These are phyloP conservation scores for Rhynchophorus ferrugineus DNA, from an alignment of 1,140 invertebrate genomes.

Conservation along the genomic window DNA sequence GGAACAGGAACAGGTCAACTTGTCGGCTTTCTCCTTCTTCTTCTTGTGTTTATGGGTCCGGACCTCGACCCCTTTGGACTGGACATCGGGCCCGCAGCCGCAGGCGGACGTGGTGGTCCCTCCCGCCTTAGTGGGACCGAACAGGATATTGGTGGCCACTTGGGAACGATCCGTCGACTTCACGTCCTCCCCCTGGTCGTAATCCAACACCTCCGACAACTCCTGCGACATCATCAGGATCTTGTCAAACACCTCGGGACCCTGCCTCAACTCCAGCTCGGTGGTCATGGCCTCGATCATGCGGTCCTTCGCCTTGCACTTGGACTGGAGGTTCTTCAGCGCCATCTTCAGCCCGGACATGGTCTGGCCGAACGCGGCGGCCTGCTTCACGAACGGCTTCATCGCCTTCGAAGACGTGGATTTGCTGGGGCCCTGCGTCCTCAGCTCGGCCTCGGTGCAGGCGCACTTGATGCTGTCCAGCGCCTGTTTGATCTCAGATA, in stretches of 20 bases:
- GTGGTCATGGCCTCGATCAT: slow-evolving; percentile 32
- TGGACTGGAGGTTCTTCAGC: slow-evolving; percentile 28
- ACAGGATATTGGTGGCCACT: slow-evolving; percentile 8
- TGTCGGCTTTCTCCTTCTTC: background rate
- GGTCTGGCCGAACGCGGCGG: slow-evolving; percentile 22
- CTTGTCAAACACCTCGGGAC: slow-evolving; percentile 23
- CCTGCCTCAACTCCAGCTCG: slow-evolving; percentile 24
- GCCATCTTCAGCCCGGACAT: slow-evolving; percentile 32
- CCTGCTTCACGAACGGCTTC: slow-evolving; percentile 25
- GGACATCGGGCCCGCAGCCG: background rate
- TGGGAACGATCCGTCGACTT: slow-evolving; percentile 7
- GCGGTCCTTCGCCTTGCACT: slow-evolving; percentile 32
- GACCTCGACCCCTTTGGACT: slow-evolving; percentile 13
- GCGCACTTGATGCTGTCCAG: slow-evolving; percentile 27
- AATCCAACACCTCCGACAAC: slow-evolving; percentile 7
- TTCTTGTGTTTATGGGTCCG: slow-evolving; percentile 17
- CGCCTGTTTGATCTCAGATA: slow-evolving; percentile 23
- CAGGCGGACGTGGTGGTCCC: background rate
- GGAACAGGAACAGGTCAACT: slow-evolving; percentile 1
- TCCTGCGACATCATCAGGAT: slow-evolving; percentile 12
- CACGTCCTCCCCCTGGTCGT: slow-evolving; percentile 24
- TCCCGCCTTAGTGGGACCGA: background rate
- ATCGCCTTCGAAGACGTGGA: background rate
- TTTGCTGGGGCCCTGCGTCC: slow-evolving; percentile 15
- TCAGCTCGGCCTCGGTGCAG: slow-evolving; percentile 25